Conservation (phyloP, 2,113 vertebrate genomes). For the Colossoma macropomum region DNA sequence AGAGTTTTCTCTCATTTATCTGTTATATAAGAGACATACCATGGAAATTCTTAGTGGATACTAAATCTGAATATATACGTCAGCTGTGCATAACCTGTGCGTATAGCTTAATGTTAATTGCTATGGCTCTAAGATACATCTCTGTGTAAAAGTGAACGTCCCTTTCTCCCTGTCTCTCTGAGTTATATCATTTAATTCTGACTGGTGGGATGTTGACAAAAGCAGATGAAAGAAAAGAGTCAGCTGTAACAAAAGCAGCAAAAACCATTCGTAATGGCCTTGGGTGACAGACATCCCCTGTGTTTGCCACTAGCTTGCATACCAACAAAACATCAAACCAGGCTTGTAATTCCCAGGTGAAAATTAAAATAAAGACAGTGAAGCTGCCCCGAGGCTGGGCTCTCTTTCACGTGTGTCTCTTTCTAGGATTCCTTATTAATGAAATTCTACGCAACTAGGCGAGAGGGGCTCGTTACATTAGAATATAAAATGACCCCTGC, state of each 20-base stretch:
- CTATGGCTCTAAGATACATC: not conserved
- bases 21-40: not conserved
- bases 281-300: not conserved
- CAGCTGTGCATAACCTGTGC: not conserved
- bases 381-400: not conserved
- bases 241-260: not conserved
- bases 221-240: not conserved
- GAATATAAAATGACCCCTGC: not conserved
- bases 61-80: not conserved
- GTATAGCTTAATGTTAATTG: not conserved
- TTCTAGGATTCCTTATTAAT: not conserved
- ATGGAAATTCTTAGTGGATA: not conserved
- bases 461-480: not conserved
- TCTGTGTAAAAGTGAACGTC: not conserved
- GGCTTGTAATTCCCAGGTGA: not conserved
- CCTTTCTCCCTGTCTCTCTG: not conserved
- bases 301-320: not conserved
- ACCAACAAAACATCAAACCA: not conserved
- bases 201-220: slow-evolving; percentile 3
- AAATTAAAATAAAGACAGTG: not conserved
- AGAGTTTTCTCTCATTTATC: not conserved
- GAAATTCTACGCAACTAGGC: not conserved
- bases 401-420: not conserved
- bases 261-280: not conserved
- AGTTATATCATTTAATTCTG: not conserved